A percentile compares a stretch with the other conserved stretches of the same genome.
These are phyloP conservation scores for Platichthys flesus DNA, from an alignment of 2,113 vertebrate genomes.

Conservation along the genomic window DNA sequence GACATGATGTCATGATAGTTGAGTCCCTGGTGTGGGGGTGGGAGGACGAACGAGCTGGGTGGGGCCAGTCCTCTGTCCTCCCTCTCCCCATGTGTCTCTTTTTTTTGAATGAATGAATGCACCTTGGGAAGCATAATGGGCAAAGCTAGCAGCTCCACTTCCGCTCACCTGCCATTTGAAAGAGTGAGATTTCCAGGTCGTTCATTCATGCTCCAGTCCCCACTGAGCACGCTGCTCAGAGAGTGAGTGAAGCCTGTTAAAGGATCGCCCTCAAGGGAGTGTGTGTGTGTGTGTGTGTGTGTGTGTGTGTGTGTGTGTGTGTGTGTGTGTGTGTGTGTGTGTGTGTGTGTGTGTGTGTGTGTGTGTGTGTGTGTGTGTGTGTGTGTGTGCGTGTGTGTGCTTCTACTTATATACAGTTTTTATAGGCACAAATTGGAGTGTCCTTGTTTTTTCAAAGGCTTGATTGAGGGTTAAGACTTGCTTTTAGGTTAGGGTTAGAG, in stretches of 20 bases:
- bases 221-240: constrained; percentile 67
- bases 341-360: too few species aligned
- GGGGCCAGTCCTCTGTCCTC: constrained; percentile 66
- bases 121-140: constrained; percentile 71
- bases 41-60: constrained; percentile 65
- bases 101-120: constrained; percentile 65
- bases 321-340: constrained; percentile 8
- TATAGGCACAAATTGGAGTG: too few species aligned
- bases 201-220: constrained; percentile 77
- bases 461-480: too few species aligned
- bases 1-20: constrained; percentile 76
- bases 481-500: too few species aligned
- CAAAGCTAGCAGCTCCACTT: constrained; percentile 79
- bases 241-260: constrained; percentile 73
- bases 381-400: too few species aligned
- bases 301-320: not conserved
- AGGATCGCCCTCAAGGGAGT: constrained; percentile 75
- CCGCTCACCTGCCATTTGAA: constrained; percentile 74
- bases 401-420: not conserved
- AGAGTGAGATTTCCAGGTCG: constrained; percentile 81
- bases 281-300: constrained; percentile 21
- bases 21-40: constrained; percentile 74
- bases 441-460: too few species aligned
- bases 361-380: constrained; percentile 23
- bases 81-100: constrained; percentile 47